Base-by-base conservation (phyloP, 2,113 vertebrate genomes). In the Nibea albiflora region DNA sequence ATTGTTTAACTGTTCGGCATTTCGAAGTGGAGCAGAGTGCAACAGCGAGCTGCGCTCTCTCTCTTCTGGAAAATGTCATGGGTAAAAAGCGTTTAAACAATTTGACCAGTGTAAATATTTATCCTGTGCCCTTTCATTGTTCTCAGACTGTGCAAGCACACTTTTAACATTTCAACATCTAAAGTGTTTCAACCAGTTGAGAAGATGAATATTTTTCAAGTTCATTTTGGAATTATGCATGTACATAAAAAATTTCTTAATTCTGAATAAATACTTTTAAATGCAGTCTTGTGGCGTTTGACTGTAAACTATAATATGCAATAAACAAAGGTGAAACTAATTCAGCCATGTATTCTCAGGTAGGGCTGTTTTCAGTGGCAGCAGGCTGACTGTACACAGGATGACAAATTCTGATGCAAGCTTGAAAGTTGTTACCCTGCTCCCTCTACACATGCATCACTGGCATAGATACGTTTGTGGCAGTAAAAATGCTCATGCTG, bases 401-500 rank as follows among this genome's bases (percentile, higher is more conserved):
- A 16, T 5, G 16, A 17, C 62, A 19, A 14, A 5, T 87, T 85
- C 81, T 84, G 76, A 89, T 85, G 81, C 65, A 92, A 35, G 57
- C 70, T 67, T 49, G 4, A 28, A 26, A 67, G 12, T 17, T 61
- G 58, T 84, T 78, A 17, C 53, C 10, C 22, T 52, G 31, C 28
- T 58, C 28, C 35, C 39, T 74, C 57, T 46, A 65, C 56, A 44
- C 86, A 87, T 1, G 74, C 61, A 57, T 54, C 49, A 22, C 16
- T 0, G n/a, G 44, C 54, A 6, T 49, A 49, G 64, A 31, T 61
- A 26, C 0, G 58, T 26, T 50, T 71, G 60, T 80, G 85, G 61
- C 78, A 39, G 64, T n/a, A 3, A 76, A 90, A 90, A 62, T 75
- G 90, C 81, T 58, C 72, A 62, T 78, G 68, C 81, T 89, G 93